Conservation (phyloP, 2,113 vertebrate genomes). For the Phrynocephalus versicolor region DNA sequence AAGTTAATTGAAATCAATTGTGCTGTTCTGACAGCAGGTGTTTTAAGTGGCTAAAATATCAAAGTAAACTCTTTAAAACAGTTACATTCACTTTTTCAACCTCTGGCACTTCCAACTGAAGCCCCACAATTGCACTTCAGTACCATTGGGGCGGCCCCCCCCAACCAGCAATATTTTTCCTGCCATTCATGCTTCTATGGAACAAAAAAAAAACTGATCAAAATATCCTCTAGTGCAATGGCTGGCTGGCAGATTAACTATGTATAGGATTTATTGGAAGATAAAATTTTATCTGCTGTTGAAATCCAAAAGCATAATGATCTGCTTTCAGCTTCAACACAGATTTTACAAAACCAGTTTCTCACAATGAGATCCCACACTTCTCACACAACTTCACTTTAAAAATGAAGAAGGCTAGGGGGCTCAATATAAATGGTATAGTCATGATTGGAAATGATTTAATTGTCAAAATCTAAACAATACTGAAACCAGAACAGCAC, state of each 20-base stretch:
- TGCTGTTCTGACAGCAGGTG: constrained; percentile 68
- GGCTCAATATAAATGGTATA: constrained; percentile 18
- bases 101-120: constrained; percentile 45
- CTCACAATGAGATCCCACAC: not conserved
- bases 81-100: constrained; percentile 36
- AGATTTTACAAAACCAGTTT: constrained; percentile 30
- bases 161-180: constrained; percentile 39
- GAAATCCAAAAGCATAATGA: not conserved
- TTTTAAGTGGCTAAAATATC: constrained; percentile 64
- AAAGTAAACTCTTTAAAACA: constrained; percentile 59
- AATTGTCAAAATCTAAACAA: constrained; percentile 24
- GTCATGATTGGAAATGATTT: constrained; percentile 24
- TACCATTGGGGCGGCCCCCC: no score
- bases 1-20: constrained; percentile 71
- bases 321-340: constrained; percentile 9
- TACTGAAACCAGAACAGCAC: constrained; percentile 30
- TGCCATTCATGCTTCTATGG: constrained; percentile 42
- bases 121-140: constrained; percentile 17
- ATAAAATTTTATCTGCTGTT: not conserved
- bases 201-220: constrained; percentile 57
- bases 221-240: constrained; percentile 28
- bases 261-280: constrained; percentile 23
- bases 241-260: not conserved
- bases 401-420: constrained; percentile 26
- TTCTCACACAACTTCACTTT: constrained; percentile 4